Evolutionary conservation across 2,888 invertebrate genomes (phyloP).

Genomic region (Nipponacmea schrenckii): DNA sequence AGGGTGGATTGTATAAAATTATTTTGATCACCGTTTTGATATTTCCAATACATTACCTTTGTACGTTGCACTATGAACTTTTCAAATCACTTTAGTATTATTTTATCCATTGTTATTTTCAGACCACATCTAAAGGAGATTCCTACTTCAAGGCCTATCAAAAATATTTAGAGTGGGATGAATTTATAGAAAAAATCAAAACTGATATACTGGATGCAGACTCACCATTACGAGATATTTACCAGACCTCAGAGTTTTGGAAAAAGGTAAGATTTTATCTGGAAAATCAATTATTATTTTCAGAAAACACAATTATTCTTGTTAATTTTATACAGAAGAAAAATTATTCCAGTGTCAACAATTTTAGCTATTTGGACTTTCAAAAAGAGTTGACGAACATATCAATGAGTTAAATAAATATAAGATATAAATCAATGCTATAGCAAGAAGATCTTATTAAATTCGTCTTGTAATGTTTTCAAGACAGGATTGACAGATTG

Average conservation of each 20-base stretch:
- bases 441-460: too few species aligned
- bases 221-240: conserved; percentile 52
- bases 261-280: conserved; percentile 46
- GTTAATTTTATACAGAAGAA: not conserved
- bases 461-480: too few species aligned
- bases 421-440: too few species aligned
- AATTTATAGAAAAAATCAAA: conserved; percentile 46
- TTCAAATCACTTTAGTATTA: too few species aligned
- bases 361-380: too few species aligned
- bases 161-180: conserved; percentile 59
- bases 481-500: too few species aligned
- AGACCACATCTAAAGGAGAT: conserved; percentile 61
- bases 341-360: not conserved
- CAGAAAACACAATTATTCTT: not conserved
- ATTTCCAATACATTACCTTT: too few species aligned
- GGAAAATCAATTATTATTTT: not conserved
- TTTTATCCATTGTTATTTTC: conserved; percentile 14
- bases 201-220: conserved; percentile 35
- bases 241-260: conserved; percentile 64
- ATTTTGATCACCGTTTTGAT: too few species aligned
- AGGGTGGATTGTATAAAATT: too few species aligned
- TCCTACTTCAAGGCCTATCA: conserved; percentile 60
- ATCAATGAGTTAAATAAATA: too few species aligned
- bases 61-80: too few species aligned
- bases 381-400: too few species aligned